These are phyloP conservation scores for Isurus oxyrinchus DNA, from an alignment of 2,113 vertebrate species.

Conservation along the genomic window DNA sequence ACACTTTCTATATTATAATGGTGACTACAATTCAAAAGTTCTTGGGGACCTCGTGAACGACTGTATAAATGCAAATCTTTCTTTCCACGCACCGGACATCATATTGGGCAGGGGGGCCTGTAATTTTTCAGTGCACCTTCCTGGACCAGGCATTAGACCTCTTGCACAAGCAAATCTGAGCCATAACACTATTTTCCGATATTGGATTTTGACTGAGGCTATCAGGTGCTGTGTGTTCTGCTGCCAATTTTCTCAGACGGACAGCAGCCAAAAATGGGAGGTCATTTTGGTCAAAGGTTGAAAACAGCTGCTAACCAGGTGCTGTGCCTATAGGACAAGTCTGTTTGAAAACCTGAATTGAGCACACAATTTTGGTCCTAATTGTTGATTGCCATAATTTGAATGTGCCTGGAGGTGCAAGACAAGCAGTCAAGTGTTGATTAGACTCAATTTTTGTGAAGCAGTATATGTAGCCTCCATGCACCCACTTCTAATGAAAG, in stretches of 20 bases:
- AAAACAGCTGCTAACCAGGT: no score
- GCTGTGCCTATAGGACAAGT: no score
- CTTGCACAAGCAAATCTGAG: background rate
- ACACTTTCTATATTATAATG: background rate
- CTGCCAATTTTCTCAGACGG: background rate
- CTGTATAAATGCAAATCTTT: background rate
- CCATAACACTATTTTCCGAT: background rate
- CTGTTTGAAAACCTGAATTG: no score
- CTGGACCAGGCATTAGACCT: background rate
- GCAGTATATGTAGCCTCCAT: no score
- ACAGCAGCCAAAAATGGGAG: background rate
- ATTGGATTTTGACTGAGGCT: background rate
- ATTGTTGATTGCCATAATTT: no score
- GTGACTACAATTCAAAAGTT: background rate
- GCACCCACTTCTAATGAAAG: no score
- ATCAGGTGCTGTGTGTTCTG: background rate
- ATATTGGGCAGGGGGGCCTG: background rate
- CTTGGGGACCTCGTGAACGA: background rate
- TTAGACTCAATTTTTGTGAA: no score
- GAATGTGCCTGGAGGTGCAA: no score
- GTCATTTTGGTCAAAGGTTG: no score
- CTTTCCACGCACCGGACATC: background rate
- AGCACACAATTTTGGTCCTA: no score
- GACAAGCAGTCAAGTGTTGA: no score
- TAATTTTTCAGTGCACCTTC: background rate